These are phyloP conservation scores for Calameuta pallipes DNA, from an alignment of 2,888 invertebrate species.

Conservation along the genomic window DNA sequence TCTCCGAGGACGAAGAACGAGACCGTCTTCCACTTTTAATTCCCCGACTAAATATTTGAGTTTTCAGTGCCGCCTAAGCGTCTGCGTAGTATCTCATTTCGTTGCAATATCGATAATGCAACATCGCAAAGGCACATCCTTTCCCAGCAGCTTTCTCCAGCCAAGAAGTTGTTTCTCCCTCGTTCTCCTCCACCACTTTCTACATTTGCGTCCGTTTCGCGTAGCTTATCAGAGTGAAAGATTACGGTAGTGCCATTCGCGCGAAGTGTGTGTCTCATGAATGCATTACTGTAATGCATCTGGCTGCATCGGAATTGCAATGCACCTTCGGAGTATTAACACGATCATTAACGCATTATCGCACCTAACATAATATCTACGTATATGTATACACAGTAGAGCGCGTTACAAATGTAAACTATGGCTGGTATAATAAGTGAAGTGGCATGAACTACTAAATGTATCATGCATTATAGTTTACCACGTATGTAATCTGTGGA, in stretches of 20 bases:
- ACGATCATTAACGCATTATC: slow-evolving; percentile 43
- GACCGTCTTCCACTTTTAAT: neutral
- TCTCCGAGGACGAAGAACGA: neutral
- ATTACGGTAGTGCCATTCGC: neutral
- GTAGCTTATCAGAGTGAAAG: neutral
- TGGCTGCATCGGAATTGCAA: neutral
- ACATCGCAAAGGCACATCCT: neutral
- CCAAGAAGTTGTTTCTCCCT: neutral
- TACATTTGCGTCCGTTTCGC: neutral
- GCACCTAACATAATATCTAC: slow-evolving; percentile 1
- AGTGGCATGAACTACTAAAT: neutral
- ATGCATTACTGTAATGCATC: neutral
- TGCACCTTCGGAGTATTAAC: slow-evolving; percentile 27
- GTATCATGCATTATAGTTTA: neutral
- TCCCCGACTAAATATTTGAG: neutral
- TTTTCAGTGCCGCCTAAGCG: neutral
- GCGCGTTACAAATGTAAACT: neutral
- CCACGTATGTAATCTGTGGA: neutral
- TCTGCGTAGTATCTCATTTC: neutral
- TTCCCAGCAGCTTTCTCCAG: neutral
- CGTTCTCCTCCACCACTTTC: neutral
- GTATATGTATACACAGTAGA: neutral
- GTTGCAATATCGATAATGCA: neutral
- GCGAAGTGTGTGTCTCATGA: neutral
- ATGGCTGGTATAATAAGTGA: neutral